Base-by-base conservation (phyloP, 2,113 vertebrate species). In the Hucho hucho region DNA sequence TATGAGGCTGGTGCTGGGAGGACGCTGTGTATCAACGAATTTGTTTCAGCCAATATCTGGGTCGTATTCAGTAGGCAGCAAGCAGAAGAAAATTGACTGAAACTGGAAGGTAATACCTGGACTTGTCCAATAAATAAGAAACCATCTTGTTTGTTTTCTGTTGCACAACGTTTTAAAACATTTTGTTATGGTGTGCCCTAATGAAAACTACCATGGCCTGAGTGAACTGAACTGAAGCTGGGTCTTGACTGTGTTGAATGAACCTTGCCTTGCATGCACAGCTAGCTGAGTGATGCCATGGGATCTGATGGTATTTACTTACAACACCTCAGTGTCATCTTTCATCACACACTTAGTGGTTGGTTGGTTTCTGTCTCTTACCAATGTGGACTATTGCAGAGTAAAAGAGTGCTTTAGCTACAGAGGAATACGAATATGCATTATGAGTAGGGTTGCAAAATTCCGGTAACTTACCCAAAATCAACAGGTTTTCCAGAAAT, bases 371-470 rank as follows among this genome's bases (percentile, higher is more conserved):
- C 37, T 37, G 37, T 37, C 37, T 90, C 87, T 83, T 92, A 87
- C 93, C 90, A 87, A 86, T 61, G 69, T 79, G 78, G 69, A 83
- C 90, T 92, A 86, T 93, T 83, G 88, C 37, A 43, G 9, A 12
- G 2, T 74, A 84, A 92, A 90, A 91, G 91, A 73, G 91, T 92
- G 89, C 92, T 92, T 94, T 94, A 92, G 92, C 91, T 92, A 90
- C 88, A 91, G 93, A 94, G 90, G 93, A 95, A 53, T 53, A 53
- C 87, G 94, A 93, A 90, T 90, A 95, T 90, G 93, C 94, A 93
- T 94, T 95, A 92, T 91, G 91, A 92, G 64, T 53, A 53, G 49
- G 13, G 49, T 53, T 14, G 14, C 49, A 53, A 53, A 14, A 53
- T 53, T 53, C 49, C 4, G 49, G 1, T 14, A 14, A 53, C 14